These are phyloP conservation scores for Piezodorus guildinii DNA, from an alignment of 1,140 invertebrate genomes.

Conservation along the genomic window DNA sequence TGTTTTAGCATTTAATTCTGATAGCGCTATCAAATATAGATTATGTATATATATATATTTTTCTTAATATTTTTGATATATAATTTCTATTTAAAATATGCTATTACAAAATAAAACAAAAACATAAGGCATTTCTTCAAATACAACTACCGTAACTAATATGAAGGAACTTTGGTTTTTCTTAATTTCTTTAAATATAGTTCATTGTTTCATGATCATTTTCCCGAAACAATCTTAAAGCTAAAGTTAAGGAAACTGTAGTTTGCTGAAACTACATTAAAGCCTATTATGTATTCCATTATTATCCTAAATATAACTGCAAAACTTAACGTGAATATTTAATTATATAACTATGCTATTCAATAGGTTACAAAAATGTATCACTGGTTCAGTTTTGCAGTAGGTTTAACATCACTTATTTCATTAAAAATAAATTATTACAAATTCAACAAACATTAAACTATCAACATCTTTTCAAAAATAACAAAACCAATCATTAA, in stretches of 20 bases:
- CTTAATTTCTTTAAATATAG: neutral
- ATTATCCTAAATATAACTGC: neutral
- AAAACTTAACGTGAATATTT: neutral
- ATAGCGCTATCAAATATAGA: conserved; percentile 13
- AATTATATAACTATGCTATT: neutral
- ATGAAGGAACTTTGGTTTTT: conserved; percentile 13
- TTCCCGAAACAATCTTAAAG: conserved; percentile 3
- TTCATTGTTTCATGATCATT: neutral
- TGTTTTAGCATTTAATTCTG: neutral
- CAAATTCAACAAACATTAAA: neutral
- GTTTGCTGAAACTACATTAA: conserved; percentile 10
- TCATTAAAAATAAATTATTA: neutral
- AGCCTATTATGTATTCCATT: conserved; percentile 5
- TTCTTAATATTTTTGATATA: conserved; percentile 2
- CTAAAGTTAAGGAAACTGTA: conserved; percentile 12
- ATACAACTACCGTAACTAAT: conserved; percentile 7
- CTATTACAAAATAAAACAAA: conserved; percentile 9
- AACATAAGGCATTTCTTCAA: conserved; percentile 13
- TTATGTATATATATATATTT: conserved; percentile 11
- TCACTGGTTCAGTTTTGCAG: neutral
- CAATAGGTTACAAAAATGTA: neutral
- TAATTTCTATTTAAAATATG: conserved; percentile 10
- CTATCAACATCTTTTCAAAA: no score
- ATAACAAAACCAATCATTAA: no score
- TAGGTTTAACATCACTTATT: neutral